Evolutionary conservation across 2,113 vertebrate species (phyloP), one percentile per base, ranked within the genome.

Genomic region (Rhynchomys soricoides): DNA sequence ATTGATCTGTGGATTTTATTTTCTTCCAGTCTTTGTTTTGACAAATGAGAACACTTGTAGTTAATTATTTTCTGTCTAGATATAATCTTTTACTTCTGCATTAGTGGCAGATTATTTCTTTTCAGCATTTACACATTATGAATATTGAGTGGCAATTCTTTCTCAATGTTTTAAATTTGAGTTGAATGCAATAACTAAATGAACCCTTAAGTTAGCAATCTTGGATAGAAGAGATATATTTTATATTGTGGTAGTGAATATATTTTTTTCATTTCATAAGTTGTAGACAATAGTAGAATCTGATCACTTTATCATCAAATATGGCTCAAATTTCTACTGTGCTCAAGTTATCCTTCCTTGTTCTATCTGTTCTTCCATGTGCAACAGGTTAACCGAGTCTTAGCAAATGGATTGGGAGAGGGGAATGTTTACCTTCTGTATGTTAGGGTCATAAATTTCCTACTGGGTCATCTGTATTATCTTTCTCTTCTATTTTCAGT

Each of bases 1-100:
- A 62, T 31, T 5, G 5, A n/a, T 5, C 0, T n/a, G 40, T 15
- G 1, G 9, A 52, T 71, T 0, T 12, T 21, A 0, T 59, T 57
- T 96, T 43, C 15, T 94, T 11, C 11, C 3, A 40, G 16, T 86
- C 2, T 90, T 62, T 4, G 16, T 89, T 88, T 96, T 93, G 68
- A 7, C 45, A 75, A 89, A 73, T 52, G 59, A 37, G 26, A 29
- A 95, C 57, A 1, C 29, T 74, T 31, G 17, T 2, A 48, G 5
- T 29, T n/a, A 81, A 37, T 57, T 45, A 5, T 5, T n/a, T 13
- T 22, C 4, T n/a, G 50, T 75, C 70, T 17, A 81, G 34, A 73
- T n/a, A 64, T 7, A 34, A 2, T 6, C 48, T 29, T n/a, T 40
- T 64, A 3, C 4, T 10, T 74, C 5, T 55, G 64, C 0, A 21